phyloP scores from a whole-genome alignment of 2,888 invertebrate species.

The Lepidocyrtoides sp. region DNA sequence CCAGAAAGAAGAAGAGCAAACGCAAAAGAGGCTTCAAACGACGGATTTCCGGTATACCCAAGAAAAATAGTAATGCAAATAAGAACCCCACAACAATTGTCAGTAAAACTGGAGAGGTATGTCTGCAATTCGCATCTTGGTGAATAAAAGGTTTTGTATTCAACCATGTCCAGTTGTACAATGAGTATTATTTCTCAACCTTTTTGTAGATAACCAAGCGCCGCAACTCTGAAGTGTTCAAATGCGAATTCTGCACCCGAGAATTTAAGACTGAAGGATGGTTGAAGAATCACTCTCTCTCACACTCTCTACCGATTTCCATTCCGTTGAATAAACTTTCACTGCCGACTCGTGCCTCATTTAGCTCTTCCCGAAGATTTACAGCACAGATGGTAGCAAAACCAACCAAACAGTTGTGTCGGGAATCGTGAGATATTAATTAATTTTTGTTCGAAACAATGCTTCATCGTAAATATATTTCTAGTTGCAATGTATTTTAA shows the following conservation, averaged over 20 bases:
- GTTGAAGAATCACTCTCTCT: conserved; percentile 84
- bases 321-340: conserved; percentile 84
- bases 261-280: conserved; percentile 85
- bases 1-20: conserved; percentile 79
- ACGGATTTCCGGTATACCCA: conserved; percentile 82
- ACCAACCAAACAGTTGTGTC: conserved; percentile 47
- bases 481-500: conserved; percentile 3
- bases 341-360: conserved; percentile 84
- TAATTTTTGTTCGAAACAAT: neutral
- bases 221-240: conserved; percentile 84
- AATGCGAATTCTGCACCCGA: conserved; percentile 85
- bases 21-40: conserved; percentile 84
- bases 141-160: neutral
- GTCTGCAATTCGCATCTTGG: no score
- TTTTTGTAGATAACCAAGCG: conserved; percentile 72
- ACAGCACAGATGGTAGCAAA: conserved; percentile 59
- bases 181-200: no score
- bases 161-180: neutral
- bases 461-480: neutral
- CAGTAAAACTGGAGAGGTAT: conserved; percentile 69
- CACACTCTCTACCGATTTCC: conserved; percentile 84
- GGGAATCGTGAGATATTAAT: conserved; percentile 48
- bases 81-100: neutral
- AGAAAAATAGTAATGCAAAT: conserved; percentile 52
- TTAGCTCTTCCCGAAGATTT: conserved; percentile 75